Percentiles rank a stretch among this genome's conserved stretches.
Evolutionary conservation across 2,888 invertebrate species (phyloP).

Genomic region (Ectemnius cavifrons): DNA sequence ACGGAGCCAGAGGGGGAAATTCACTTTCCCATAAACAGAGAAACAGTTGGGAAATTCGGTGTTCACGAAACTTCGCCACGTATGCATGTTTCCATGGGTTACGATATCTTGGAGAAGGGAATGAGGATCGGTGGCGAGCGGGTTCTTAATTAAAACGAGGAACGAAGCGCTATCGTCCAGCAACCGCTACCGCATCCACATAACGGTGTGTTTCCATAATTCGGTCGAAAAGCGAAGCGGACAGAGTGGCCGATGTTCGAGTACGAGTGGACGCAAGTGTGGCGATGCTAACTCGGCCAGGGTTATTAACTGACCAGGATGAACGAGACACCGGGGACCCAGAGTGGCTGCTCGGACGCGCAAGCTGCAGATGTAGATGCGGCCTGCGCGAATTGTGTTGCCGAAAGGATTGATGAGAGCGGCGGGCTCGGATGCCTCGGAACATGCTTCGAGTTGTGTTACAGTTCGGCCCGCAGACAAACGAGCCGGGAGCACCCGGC

Average conservation of each 20-base stretch:
- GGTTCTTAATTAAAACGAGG: slow-evolving; percentile 76
- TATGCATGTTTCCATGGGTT: slow-evolving; percentile 24
- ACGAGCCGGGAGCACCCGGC: slow-evolving; percentile 26
- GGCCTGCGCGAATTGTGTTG: slow-evolving; percentile 54
- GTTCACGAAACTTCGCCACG: slow-evolving; percentile 22
- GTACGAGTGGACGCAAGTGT: slow-evolving; percentile 43
- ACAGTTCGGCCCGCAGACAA: slow-evolving; percentile 38
- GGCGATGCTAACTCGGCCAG: slow-evolving; percentile 50
- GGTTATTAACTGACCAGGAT: slow-evolving; percentile 76
- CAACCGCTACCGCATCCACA: slow-evolving; percentile 59
- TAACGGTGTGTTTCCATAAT: slow-evolving; percentile 75
- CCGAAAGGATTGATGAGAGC: slow-evolving; percentile 65
- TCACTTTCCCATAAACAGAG: slow-evolving; percentile 28
- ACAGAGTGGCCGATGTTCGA: slow-evolving; percentile 55
- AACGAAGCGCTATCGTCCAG: slow-evolving; percentile 61
- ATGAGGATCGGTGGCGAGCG: not conserved
- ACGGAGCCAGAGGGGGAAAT: slow-evolving; percentile 21
- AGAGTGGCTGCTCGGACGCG: slow-evolving; percentile 42
- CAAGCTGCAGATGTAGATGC: slow-evolving; percentile 45
- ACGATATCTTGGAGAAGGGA: slow-evolving; percentile 36
- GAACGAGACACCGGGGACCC: slow-evolving; percentile 76
- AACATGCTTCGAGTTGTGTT: slow-evolving; percentile 42
- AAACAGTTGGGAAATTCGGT: slow-evolving; percentile 17
- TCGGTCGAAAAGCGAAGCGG: slow-evolving; percentile 63
- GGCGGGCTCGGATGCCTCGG: slow-evolving; percentile 21